Evolutionary conservation across 2,797 vertebrate species (phyloP).

Genomic region (Tamandua tetradactyla): DNA sequence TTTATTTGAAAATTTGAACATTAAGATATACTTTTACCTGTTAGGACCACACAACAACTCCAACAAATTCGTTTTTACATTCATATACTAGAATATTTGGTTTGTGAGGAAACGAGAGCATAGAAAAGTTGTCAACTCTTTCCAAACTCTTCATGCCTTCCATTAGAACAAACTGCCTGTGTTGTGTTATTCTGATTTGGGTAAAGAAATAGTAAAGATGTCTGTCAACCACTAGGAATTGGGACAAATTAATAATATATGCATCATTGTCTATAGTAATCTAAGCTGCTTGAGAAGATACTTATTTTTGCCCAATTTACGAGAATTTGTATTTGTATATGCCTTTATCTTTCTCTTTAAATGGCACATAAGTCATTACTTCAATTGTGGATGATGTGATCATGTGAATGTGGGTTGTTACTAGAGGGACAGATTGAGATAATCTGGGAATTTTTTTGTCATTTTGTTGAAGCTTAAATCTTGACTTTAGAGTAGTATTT

Average conservation of each 20-base stretch:
- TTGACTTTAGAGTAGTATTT: background rate
- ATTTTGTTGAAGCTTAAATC: constrained; percentile 18
- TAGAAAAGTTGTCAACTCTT: background rate
- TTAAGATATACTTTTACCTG: background rate
- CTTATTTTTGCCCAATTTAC: constrained; percentile 41
- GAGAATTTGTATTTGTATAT: background rate
- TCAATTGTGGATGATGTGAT: background rate
- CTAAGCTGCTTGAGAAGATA: background rate
- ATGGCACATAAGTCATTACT: background rate
- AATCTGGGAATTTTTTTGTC: constrained; percentile 1
- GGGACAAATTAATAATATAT: background rate
- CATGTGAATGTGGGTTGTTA: constrained; percentile 1
- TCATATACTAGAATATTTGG: constrained; percentile 1
- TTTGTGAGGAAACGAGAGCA: constrained; percentile 1
- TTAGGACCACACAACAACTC: background rate
- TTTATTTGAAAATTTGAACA: constrained; percentile 27
- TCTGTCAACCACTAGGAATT: background rate
- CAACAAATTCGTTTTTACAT: constrained; percentile 3
- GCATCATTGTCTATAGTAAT: background rate
- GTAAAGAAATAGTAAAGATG: background rate
- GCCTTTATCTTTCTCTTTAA: background rate
- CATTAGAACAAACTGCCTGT: background rate
- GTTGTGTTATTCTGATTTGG: constrained; percentile 3
- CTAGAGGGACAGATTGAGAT: background rate
- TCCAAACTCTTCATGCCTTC: background rate